Conservation (phyloP, 2,797 vertebrate species). For the Ceryle rudis region DNA sequence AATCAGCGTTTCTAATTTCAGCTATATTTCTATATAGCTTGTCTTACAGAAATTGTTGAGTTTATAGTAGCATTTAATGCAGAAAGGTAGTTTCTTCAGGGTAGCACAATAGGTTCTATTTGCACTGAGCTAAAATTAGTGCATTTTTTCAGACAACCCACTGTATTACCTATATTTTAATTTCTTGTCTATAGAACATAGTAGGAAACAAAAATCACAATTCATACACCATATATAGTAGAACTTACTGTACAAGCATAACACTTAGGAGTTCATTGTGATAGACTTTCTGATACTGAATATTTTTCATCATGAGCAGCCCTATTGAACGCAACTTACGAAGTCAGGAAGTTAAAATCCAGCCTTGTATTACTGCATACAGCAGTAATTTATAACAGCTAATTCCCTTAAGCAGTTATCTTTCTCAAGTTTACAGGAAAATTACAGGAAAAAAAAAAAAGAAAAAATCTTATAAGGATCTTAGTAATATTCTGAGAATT, state of each 20-base stretch:
- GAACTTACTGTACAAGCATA: neutral
- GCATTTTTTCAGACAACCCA: neutral
- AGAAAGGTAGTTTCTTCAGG: neutral
- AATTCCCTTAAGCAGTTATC: neutral
- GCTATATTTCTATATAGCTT: neutral
- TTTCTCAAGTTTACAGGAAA: neutral
- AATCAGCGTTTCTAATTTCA: neutral
- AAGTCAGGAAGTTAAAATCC: neutral
- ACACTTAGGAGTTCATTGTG: neutral
- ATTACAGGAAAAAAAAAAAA: neutral
- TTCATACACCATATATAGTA: neutral
- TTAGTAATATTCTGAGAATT: neutral
- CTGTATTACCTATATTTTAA: neutral
- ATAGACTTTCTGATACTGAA: neutral
- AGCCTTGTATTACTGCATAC: neutral
- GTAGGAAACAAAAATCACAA: neutral
- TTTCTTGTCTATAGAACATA: neutral
- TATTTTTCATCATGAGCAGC: neutral
- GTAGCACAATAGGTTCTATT: neutral
- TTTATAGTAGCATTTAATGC: neutral
- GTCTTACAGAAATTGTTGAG: neutral
- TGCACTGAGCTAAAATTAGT: conserved; percentile 1
- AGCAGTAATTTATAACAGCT: neutral
- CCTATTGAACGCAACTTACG: neutral
- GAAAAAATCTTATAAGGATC: neutral